phyloP scores from a whole-genome alignment of 2,888 invertebrate genomes.

The Tholera decimalis region DNA sequence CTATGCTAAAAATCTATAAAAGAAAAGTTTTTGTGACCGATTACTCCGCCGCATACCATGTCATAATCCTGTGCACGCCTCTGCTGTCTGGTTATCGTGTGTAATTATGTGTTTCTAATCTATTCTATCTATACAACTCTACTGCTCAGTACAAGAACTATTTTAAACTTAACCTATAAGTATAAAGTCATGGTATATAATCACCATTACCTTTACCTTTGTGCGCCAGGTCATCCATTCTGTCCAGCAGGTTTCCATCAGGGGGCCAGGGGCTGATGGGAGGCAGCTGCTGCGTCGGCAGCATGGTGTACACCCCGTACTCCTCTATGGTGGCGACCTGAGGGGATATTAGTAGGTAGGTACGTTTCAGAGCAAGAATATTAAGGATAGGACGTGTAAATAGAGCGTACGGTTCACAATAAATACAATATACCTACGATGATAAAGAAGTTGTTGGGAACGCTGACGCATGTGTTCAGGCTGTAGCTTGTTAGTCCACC shows the following conservation, averaged over 20 bases:
- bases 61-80: too few relatives aligned
- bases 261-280: slow-evolving; percentile 96
- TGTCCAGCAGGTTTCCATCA: slow-evolving; percentile 95
- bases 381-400: background rate
- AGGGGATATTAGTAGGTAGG: slow-evolving; percentile 24
- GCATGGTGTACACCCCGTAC: slow-evolving; percentile 92
- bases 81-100: too few relatives aligned
- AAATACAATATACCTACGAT: too few relatives aligned
- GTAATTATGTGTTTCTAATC: too few relatives aligned
- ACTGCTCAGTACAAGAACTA: background rate
- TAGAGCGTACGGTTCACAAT: background rate
- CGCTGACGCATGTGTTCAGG: too few relatives aligned
- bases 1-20: too few relatives aligned
- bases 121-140: too few relatives aligned
- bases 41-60: too few relatives aligned
- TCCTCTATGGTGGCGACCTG: slow-evolving; percentile 89
- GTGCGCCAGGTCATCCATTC: slow-evolving; percentile 96
- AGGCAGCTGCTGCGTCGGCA: slow-evolving; percentile 95
- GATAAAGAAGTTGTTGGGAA: too few relatives aligned
- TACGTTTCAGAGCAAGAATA: too few relatives aligned
- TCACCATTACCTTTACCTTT: slow-evolving; percentile 95
- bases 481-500: too few relatives aligned
- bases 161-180: slow-evolving; percentile 18
- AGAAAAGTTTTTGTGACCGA: too few relatives aligned
- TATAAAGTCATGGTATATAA: slow-evolving; percentile 73